These are phyloP conservation scores for Neosalanx taihuensis DNA, from an alignment of 2,797 vertebrate species.

Conservation along the genomic window DNA sequence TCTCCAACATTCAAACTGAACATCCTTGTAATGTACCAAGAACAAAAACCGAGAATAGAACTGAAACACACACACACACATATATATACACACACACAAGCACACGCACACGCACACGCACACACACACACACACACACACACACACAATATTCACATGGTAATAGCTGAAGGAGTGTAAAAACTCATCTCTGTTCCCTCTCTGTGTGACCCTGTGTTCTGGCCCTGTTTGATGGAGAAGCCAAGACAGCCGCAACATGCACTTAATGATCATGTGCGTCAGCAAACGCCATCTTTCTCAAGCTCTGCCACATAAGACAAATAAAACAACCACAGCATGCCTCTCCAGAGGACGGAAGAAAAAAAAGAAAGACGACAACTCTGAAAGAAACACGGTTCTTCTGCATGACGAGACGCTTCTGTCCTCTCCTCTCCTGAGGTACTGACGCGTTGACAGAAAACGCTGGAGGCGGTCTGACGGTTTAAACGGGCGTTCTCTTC, in stretches of 20 bases:
- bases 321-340: constrained; percentile 32
- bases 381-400: constrained; percentile 30
- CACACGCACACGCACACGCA: background rate
- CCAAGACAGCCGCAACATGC: constrained; percentile 64
- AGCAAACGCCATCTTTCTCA: constrained; percentile 66
- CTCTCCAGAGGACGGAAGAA: constrained; percentile 34
- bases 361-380: constrained; percentile 38
- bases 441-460: background rate
- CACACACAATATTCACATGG: constrained; percentile 16
- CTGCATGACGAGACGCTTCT: constrained; percentile 35
- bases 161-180: background rate
- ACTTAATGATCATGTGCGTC: constrained; percentile 62
- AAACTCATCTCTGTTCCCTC: constrained; percentile 55
- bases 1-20: constrained; percentile 4
- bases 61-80: background rate
- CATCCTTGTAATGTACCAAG: constrained; percentile 2
- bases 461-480: too few relatives aligned
- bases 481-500: too few relatives aligned
- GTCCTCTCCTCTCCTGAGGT: constrained; percentile 29
- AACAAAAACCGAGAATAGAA: background rate
- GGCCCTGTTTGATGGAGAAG: constrained; percentile 58
- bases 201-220: constrained; percentile 66
- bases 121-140: constrained; percentile 3
- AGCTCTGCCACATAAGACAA: constrained; percentile 40
- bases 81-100: constrained; percentile 13